phyloP scores from a whole-genome alignment of 2,797 vertebrate genomes.

The Hemitrygon akajei region DNA sequence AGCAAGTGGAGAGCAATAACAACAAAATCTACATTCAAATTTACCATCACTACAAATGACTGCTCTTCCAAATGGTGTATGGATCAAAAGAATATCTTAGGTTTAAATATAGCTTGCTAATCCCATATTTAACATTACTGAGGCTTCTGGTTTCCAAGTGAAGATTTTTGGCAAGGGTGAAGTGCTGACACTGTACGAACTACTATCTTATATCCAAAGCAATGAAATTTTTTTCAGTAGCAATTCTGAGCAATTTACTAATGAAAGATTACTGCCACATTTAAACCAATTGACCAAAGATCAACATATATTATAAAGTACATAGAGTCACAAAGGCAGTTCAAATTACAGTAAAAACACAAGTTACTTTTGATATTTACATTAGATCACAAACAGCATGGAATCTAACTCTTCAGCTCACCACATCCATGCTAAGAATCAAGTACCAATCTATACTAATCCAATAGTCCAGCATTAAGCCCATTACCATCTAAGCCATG shows the following conservation, averaged over 20 bases:
- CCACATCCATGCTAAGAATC: too few relatives aligned
- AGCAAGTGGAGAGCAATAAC: background rate
- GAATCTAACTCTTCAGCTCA: too few relatives aligned
- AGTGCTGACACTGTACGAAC: background rate
- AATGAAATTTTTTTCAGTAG: background rate
- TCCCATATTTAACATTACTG: background rate
- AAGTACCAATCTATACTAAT: too few relatives aligned
- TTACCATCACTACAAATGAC: background rate
- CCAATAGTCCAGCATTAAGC: too few relatives aligned
- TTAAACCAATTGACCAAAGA: background rate
- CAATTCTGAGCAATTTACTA: background rate
- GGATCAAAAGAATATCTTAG: constrained; percentile 18
- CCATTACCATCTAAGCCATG: too few relatives aligned
- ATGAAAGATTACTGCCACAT: background rate
- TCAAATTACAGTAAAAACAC: background rate
- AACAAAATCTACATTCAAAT: background rate
- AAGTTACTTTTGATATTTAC: background rate
- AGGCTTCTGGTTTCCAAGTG: constrained; percentile 10
- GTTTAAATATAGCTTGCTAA: background rate
- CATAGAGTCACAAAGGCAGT: background rate
- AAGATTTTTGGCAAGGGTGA: background rate
- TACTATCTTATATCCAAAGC: background rate
- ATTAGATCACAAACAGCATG: too few relatives aligned
- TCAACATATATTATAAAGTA: background rate
- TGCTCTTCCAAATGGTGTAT: background rate